These are phyloP conservation scores for Asobara japonica DNA, from an alignment of 1,140 invertebrate genomes.

Conservation along the genomic window DNA sequence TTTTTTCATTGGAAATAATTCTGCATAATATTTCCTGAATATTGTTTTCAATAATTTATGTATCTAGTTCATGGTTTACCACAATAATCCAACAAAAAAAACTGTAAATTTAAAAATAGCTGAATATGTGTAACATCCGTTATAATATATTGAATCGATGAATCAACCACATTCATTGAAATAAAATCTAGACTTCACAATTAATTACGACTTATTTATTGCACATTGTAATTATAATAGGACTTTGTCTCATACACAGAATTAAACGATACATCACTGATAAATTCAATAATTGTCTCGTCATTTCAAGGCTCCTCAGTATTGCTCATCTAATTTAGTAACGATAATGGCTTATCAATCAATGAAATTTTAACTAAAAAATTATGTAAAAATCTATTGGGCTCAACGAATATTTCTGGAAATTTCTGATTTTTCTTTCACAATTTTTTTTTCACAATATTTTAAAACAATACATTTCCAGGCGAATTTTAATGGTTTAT, in stretches of 20 bases:
- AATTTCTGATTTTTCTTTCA: too few species aligned
- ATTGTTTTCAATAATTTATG: constrained; percentile 17
- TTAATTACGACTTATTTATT: constrained; percentile 17
- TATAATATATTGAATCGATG: background rate
- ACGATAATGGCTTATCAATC: too few species aligned
- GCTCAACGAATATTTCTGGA: too few species aligned
- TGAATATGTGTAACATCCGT: constrained; percentile 25
- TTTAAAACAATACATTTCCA: too few species aligned
- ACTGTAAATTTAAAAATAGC: constrained; percentile 11
- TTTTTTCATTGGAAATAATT: too few species aligned
- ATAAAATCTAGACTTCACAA: constrained; percentile 25
- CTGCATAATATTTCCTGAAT: background rate
- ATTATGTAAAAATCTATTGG: too few species aligned
- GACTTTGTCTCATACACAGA: background rate
- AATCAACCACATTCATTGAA: constrained; percentile 20
- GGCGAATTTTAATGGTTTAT: too few species aligned
- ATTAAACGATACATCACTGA: constrained; percentile 1
- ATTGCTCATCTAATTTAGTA: too few species aligned
- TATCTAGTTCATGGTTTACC: background rate
- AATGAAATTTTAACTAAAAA: too few species aligned
- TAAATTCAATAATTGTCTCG: background rate
- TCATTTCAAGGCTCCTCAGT: background rate
- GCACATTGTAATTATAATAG: constrained; percentile 10
- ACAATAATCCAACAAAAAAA: constrained; percentile 2
- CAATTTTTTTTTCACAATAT: too few species aligned